Base-by-base conservation (phyloP, 92 coral and sea anemone genomes). In the Pocillopora meandrina region DNA sequence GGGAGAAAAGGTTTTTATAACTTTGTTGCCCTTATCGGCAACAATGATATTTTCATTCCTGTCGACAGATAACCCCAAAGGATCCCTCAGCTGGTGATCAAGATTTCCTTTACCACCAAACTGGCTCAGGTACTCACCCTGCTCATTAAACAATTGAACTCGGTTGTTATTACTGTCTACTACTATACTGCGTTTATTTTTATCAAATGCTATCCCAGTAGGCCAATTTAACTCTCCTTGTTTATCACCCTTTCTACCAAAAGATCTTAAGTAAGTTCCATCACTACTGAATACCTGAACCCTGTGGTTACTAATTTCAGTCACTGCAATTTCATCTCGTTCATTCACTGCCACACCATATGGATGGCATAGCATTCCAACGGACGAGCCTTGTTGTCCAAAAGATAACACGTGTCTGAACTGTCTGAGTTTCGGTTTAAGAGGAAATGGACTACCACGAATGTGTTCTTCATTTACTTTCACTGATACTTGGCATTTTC, bases 31-130 rank as follows among this genome's bases (percentile, higher is more conserved):
- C 2, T 71, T 14, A 71, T 88, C 91, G 17, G 88, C 74, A 56
- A 88, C 81, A 57, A 88, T 26, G 12, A 78, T 23, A 15, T 88
- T 84, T 0, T 88, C 85, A 26, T 84, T 62, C 1, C 34, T 35
- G 34, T 88, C 91, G 0, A 84, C 4, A 9, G 88, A 72, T 72
- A 88, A 23, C 21, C 91, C 91, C 3, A 19, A 59, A 21, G 91
- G 88, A 64, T 13, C 10, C 9, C 34, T 20, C 8, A 84, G 65
- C 34, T 78, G 85, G 17, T 77, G 71, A 61, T 72, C 65, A 1
- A 20, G 84, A 42, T 63, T 71, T 18, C 88, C 91, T 75, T 75
- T 11, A 1, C 26, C 68, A 19, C 80, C 57, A 76, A 76, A 76
- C 80, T 60, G 68, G 31, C 23, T 61, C 23, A 60, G 65, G 65